Evolutionary conservation across 2,888 invertebrate species (phyloP).

Genomic region (Hyles lineata): DNA sequence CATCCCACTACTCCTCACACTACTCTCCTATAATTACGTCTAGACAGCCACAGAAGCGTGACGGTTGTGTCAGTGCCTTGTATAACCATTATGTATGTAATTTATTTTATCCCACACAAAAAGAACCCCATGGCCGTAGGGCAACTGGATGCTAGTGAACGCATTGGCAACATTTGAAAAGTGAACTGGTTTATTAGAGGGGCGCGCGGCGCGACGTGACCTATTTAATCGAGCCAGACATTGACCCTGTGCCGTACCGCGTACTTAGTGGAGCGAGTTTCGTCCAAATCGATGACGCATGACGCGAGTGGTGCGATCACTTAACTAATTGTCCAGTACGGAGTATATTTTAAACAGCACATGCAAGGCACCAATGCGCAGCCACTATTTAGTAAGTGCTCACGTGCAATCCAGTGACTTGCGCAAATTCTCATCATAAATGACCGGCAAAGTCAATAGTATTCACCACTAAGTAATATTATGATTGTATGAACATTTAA

Average conservation of each 20-base stretch:
- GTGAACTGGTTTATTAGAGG: not conserved
- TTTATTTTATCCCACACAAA: too few species aligned
- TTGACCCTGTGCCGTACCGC: constrained; percentile 19
- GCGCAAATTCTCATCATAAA: too few species aligned
- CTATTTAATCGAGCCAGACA: constrained; percentile 23
- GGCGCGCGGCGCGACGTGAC: not conserved
- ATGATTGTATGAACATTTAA: too few species aligned
- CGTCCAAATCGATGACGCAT: constrained; percentile 9
- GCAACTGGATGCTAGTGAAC: not conserved
- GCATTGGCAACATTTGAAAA: not conserved
- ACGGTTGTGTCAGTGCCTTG: too few species aligned
- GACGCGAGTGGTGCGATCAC: not conserved
- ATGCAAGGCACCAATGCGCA: not conserved
- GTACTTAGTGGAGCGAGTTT: constrained; percentile 8
- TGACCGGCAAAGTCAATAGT: too few species aligned
- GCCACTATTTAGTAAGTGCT: not conserved
- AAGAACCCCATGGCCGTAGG: too few species aligned
- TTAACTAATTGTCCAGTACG: not conserved
- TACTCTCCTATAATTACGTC: too few species aligned
- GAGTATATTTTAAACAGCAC: not conserved
- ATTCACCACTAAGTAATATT: too few species aligned
- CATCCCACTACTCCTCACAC: too few species aligned
- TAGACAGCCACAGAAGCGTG: too few species aligned
- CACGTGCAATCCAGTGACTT: not conserved
- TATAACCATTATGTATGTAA: too few species aligned